Evolutionary conservation across 2,888 invertebrate genomes (phyloP).

Genomic region (Nebria brevicollis): DNA sequence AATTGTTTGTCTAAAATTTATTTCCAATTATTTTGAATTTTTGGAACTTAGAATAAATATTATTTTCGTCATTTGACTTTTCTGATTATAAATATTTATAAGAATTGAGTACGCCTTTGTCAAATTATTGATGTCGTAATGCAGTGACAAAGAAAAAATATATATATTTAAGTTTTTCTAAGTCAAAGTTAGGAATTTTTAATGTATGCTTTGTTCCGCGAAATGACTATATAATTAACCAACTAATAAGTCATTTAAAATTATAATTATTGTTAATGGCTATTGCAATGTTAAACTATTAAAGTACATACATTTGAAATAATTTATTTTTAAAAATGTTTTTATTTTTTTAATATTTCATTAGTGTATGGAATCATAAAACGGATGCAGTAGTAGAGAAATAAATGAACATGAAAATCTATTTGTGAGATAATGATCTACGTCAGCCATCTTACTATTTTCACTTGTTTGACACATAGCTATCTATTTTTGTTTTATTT

Average conservation of each 20-base stretch:
- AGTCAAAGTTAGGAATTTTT: not conserved
- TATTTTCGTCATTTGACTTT: not conserved
- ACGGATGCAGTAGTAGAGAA: no score
- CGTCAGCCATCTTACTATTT: not conserved
- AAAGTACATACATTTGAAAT: not conserved
- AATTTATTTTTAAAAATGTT: not conserved
- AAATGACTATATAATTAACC: not conserved
- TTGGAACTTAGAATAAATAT: not conserved
- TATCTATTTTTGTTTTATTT: not conserved
- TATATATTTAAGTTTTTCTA: not conserved
- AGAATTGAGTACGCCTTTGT: not conserved
- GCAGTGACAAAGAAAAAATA: not conserved
- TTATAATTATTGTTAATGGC: not conserved
- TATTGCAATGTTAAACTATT: not conserved
- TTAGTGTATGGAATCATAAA: no score
- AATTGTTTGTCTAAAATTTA: no score
- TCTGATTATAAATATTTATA: conserved; percentile 1
- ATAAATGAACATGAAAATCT: not conserved
- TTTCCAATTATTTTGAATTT: not conserved
- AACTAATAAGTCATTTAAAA: not conserved
- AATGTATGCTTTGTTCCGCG: not conserved
- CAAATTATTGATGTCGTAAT: not conserved
- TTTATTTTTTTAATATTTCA: not conserved
- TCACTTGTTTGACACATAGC: conserved; percentile 1
- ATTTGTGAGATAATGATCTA: not conserved